phyloP scores from a whole-genome alignment of 2,888 invertebrate species.

The Patella ulyssiponensis region DNA sequence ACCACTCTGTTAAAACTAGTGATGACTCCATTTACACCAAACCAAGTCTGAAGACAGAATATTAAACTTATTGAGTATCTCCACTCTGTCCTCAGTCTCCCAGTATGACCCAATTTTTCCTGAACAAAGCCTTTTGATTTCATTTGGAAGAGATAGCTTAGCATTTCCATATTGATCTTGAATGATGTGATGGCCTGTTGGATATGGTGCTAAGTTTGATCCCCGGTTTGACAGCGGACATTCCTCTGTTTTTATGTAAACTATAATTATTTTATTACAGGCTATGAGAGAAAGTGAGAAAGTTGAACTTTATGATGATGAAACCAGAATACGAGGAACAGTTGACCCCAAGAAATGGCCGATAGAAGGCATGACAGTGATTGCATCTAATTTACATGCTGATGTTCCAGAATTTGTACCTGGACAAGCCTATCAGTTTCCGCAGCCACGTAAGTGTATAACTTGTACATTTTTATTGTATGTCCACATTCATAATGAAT shows the following conservation, averaged over 20 bases:
- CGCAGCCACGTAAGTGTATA: background rate
- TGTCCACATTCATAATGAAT: no score
- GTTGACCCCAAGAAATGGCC: constrained; percentile 90
- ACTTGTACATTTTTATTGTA: no score
- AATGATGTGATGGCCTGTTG: no score
- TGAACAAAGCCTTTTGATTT: no score
- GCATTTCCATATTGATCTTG: no score
- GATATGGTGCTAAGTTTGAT: no score
- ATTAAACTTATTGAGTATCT: no score
- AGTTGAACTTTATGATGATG: constrained; percentile 81
- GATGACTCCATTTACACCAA: constrained; percentile 4
- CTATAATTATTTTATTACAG: constrained; percentile 39
- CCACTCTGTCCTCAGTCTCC: no score
- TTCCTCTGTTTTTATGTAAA: constrained; percentile 17
- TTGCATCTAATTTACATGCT: constrained; percentile 78
- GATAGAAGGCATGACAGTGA: constrained; percentile 56
- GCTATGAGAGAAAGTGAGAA: constrained; percentile 87
- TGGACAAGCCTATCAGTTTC: constrained; percentile 61
- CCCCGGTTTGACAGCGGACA: no score
- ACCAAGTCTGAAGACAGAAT: constrained; percentile 1
- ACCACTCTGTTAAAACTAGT: background rate
- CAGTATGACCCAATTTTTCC: no score
- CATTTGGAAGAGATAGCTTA: no score
- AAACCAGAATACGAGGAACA: constrained; percentile 86
- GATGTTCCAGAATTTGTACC: constrained; percentile 91